Evolutionary conservation across 2,113 vertebrate genomes (phyloP).

Genomic region (Sylvia atricapilla): DNA sequence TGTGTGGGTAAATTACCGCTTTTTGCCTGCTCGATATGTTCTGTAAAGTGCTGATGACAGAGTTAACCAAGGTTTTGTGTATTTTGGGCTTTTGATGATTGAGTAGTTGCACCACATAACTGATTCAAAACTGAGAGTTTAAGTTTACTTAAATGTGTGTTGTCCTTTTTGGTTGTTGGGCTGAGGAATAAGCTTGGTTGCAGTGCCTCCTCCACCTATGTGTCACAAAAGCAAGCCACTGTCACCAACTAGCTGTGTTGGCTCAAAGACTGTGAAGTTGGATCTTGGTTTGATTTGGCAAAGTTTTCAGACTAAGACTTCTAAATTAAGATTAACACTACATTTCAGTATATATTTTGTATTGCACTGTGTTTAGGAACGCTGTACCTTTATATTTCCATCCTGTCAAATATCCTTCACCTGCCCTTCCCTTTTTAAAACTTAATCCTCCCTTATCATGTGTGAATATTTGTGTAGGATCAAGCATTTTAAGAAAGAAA

Average conservation of each 20-base stretch:
- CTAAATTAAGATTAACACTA: neutral
- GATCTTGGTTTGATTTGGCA: neutral
- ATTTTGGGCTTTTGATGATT: neutral
- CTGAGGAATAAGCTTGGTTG: neutral
- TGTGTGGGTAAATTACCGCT: neutral
- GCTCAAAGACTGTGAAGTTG: neutral
- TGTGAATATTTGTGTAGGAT: neutral
- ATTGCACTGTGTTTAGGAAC: neutral
- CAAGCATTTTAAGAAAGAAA: neutral
- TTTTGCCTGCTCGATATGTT: neutral
- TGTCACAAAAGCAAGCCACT: neutral
- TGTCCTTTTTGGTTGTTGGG: neutral
- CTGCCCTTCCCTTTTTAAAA: neutral
- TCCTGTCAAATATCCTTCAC: neutral
- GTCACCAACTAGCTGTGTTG: neutral
- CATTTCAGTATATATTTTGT: neutral
- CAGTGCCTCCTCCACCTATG: neutral
- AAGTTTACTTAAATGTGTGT: neutral
- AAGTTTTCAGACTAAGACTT: neutral
- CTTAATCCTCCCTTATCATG: neutral
- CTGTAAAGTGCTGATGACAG: neutral
- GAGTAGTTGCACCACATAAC: neutral
- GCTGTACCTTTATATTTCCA: neutral
- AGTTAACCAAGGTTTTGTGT: neutral
- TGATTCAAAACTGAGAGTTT: neutral